Conservation (phyloP, 2,113 vertebrate species). For the Anhinga anhinga region DNA sequence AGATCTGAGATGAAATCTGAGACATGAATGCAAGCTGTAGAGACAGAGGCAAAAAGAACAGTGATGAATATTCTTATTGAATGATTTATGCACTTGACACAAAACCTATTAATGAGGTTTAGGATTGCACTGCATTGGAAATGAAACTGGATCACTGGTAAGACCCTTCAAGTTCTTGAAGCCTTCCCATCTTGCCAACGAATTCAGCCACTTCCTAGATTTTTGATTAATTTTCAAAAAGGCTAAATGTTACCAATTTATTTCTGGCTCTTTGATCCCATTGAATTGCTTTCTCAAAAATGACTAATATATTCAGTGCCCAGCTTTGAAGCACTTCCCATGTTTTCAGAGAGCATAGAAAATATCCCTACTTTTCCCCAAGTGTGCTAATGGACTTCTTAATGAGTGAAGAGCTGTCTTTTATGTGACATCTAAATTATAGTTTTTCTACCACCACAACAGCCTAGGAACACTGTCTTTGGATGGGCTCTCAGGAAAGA, state of each 20-base stretch:
- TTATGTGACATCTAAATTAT: background rate
- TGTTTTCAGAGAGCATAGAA: background rate
- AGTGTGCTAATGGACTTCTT: background rate
- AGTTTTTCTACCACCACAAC: background rate
- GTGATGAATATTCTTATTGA: background rate
- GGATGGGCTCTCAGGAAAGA: background rate
- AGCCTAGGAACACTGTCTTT: background rate
- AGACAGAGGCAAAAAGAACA: background rate
- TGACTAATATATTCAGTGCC: background rate
- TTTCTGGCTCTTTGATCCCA: background rate
- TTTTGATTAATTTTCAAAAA: slow-evolving; percentile 9
- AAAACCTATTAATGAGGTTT: background rate
- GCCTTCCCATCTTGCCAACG: background rate
- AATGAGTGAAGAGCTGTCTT: background rate
- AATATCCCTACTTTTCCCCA: background rate
- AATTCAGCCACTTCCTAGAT: background rate
- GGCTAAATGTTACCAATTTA: background rate
- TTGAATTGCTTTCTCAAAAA: background rate
- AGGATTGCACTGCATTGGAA: background rate
- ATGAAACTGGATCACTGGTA: background rate
- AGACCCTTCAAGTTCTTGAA: background rate
- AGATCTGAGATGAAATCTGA: background rate
- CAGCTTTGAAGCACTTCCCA: background rate
- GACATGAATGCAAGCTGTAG: background rate
- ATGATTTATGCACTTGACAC: background rate